Conservation (phyloP, 2,797 vertebrate genomes). For the Cetoscarus ocellatus region DNA sequence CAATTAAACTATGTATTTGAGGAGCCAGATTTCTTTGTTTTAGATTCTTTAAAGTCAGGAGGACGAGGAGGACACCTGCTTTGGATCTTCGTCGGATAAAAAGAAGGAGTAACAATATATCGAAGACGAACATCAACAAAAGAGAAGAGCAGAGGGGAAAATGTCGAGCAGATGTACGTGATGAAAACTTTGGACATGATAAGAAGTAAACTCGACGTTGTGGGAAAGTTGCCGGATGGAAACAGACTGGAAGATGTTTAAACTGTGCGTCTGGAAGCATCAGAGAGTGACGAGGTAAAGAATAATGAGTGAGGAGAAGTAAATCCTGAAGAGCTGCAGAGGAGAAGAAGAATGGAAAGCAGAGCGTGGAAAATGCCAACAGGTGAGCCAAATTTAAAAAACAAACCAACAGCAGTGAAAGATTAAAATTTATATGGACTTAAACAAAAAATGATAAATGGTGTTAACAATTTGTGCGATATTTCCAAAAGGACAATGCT, state of each 20-base stretch:
- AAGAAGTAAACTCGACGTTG: conserved; percentile 22
- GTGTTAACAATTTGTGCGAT: not conserved
- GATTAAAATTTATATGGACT: not conserved
- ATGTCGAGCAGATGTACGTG: conserved; percentile 30
- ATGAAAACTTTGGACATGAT: conserved; percentile 37
- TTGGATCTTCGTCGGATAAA: conserved; percentile 24
- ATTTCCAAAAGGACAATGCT: too few relatives aligned
- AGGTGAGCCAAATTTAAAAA: not conserved
- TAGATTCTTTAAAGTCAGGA: conserved; percentile 20
- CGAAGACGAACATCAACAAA: conserved; percentile 14
- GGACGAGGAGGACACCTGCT: conserved; percentile 47
- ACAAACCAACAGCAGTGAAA: not conserved
- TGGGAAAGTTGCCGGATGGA: conserved; percentile 39
- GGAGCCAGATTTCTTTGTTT: conserved; percentile 6
- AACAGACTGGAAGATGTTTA: conserved; percentile 29
- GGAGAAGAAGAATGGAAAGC: conserved; percentile 11
- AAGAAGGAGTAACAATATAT: conserved; percentile 17
- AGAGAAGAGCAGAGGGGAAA: conserved; percentile 7
- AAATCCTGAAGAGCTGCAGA: conserved; percentile 22
- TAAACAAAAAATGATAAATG: not conserved
- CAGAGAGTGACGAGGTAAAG: conserved; percentile 10
- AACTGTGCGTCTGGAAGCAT: conserved; percentile 15
- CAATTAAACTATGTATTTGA: too few relatives aligned
- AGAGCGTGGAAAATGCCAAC: conserved; percentile 13
- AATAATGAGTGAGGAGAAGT: conserved; percentile 6